Percentiles rank a stretch among this genome's conserved stretches.
phyloP scores from a whole-genome alignment of 2,113 vertebrate genomes.

The Archilochus colubris region DNA sequence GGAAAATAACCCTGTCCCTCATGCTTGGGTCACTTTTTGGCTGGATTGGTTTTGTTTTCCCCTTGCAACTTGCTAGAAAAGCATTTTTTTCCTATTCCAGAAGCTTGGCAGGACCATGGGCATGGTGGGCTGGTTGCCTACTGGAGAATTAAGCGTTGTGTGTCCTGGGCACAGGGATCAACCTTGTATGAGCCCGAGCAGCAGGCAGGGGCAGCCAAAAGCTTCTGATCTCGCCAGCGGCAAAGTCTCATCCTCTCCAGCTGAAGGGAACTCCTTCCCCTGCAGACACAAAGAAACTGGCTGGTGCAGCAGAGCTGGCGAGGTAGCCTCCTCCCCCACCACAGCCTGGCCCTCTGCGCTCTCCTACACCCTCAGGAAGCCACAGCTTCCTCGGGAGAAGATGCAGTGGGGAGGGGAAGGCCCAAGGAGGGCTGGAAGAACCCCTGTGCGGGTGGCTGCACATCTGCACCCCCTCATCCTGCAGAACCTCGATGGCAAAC shows the following conservation, averaged over 20 bases:
- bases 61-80: background rate
- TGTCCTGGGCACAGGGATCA: background rate
- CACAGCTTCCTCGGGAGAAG: constrained; percentile 74
- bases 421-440: background rate
- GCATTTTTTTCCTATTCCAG: background rate
- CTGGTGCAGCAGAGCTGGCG: background rate
- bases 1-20: background rate
- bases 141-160: background rate
- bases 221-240: background rate
- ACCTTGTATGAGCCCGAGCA: background rate
- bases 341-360: background rate
- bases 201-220: background rate
- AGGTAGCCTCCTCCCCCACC: constrained; percentile 2
- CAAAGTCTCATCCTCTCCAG: background rate
- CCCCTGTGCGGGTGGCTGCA: background rate
- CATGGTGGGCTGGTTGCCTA: background rate
- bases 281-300: constrained; percentile 43
- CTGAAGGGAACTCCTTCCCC: constrained; percentile 55
- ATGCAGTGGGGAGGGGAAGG: background rate
- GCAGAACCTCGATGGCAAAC: background rate
- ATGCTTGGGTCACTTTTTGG: background rate
- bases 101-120: background rate
- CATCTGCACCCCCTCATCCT: background rate
- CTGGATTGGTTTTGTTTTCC: background rate
- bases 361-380: constrained; percentile 66